Base-by-base conservation (phyloP, 2,797 vertebrate genomes). In the Chaenodraco wilsoni region DNA sequence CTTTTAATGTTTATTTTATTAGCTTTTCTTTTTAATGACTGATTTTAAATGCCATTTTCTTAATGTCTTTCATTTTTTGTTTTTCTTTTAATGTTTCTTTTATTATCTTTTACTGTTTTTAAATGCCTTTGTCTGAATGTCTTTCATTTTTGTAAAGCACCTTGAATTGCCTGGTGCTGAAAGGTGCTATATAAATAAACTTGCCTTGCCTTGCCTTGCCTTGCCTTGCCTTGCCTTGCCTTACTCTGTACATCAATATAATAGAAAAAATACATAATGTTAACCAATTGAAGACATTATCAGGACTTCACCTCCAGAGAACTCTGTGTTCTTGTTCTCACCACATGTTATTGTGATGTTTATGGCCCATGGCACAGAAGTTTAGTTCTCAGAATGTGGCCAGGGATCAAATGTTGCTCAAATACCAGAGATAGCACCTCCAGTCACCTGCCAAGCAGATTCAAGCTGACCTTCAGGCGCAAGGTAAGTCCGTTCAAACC, bases 341-440 rank as follows among this genome's bases (percentile, higher is more conserved):
- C 11, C 23, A 61, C 59, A 66, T 57, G 45, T 62, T 79, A 44
- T 37, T 67, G 58, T 69, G 49, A 64, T 59, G 65, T 73, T 62
- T 56, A 52, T 41, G 45, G 37, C 48, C 52, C 17, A 15, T 65
- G 54, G 43, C 23, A 6, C 33, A 21, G 11, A 11, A 50, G 51
- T 31, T 49, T 45, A 19, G 27, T 84, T 86, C 79, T 81, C 54
- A 65, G 72, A 81, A 74, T 74, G 55, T 59, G 31, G 11, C 41
- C 65, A 44, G 48, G 21, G 37, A 79, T 81, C 72, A 83, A 74
- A 76, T 71, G 74, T 66, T 79, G 60, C 46, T 70, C 72, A 77
- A 71, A 88, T 74, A 71, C 46, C 59, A 70, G 66, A 73, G 72
- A 81, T 67, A 64, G 31, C 15, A 41, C 72, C 61, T 59, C 27